phyloP scores from a whole-genome alignment of 1,140 invertebrate genomes.

The Diabrotica virgifera region DNA sequence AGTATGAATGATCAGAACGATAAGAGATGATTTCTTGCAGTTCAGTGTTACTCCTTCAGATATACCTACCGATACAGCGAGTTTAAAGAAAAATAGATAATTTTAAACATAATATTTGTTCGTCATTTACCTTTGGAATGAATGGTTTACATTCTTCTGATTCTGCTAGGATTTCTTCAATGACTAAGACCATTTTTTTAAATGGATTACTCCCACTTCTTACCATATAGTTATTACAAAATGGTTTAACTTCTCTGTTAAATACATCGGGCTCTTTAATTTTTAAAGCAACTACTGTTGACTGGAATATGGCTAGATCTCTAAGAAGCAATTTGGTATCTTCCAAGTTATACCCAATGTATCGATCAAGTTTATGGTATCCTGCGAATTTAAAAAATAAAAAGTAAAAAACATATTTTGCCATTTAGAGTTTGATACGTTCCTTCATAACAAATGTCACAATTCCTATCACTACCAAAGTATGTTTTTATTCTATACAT shows the following conservation, averaged over 20 bases:
- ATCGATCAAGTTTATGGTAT: conserved; percentile 2
- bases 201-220: neutral
- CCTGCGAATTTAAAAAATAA: neutral
- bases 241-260: conserved; percentile 41
- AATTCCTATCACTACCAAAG: too few species aligned
- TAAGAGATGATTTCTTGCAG: too few species aligned
- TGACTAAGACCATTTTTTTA: neutral
- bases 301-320: conserved; percentile 53
- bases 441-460: too few species aligned
- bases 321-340: neutral
- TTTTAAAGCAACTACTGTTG: conserved; percentile 51
- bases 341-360: neutral
- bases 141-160: conserved; percentile 9
- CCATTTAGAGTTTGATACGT: too few species aligned
- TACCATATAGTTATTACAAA: conserved; percentile 20
- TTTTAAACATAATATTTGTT: too few species aligned
- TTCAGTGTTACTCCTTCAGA: too few species aligned
- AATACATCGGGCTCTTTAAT: conserved; percentile 50
- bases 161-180: neutral
- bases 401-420: too few species aligned
- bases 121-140: conserved; percentile 6
- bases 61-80: too few species aligned
- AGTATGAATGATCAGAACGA: too few species aligned
- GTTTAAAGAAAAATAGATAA: too few species aligned
- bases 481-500: too few species aligned